A percentile compares a stretch with the other conserved stretches of the same genome.
Conservation (phyloP, 1,140 invertebrate genomes). For the Diorhabda elongata region DNA sequence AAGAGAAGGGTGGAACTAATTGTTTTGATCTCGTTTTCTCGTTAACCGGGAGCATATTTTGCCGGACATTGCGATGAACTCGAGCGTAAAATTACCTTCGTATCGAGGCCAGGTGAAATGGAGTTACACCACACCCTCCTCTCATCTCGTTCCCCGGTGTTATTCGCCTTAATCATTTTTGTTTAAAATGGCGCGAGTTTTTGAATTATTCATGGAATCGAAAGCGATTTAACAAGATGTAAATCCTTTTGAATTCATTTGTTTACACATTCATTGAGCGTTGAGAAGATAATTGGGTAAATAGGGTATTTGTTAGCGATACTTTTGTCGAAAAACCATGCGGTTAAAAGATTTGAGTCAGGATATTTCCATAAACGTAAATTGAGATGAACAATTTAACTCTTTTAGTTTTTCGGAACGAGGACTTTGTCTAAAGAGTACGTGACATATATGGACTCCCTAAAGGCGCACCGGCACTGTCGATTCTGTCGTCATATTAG, state of each 20-base stretch:
- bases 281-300: slow-evolving; percentile 1
- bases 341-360: too few species aligned
- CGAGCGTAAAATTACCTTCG: slow-evolving; percentile 12
- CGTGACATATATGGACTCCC: too few species aligned
- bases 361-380: too few species aligned
- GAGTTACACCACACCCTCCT: neutral
- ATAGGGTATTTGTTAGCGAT: slow-evolving; percentile 9
- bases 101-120: slow-evolving; percentile 13
- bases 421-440: too few species aligned
- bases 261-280: slow-evolving; percentile 12
- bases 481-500: too few species aligned
- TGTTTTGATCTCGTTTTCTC: slow-evolving; percentile 16
- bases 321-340: too few species aligned
- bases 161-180: slow-evolving; percentile 12
- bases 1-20: neutral
- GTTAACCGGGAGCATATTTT: slow-evolving; percentile 16
- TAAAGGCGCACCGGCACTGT: too few species aligned
- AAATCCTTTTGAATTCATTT: slow-evolving; percentile 14
- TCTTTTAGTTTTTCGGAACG: too few species aligned
- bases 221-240: slow-evolving; percentile 8
- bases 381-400: too few species aligned
- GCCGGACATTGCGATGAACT: slow-evolving; percentile 10
- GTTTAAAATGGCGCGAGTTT: slow-evolving; percentile 8
- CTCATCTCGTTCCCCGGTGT: neutral
- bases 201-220: slow-evolving; percentile 17